Conservation (phyloP, 2,888 invertebrate species). For the Eretmocerus hayati region DNA sequence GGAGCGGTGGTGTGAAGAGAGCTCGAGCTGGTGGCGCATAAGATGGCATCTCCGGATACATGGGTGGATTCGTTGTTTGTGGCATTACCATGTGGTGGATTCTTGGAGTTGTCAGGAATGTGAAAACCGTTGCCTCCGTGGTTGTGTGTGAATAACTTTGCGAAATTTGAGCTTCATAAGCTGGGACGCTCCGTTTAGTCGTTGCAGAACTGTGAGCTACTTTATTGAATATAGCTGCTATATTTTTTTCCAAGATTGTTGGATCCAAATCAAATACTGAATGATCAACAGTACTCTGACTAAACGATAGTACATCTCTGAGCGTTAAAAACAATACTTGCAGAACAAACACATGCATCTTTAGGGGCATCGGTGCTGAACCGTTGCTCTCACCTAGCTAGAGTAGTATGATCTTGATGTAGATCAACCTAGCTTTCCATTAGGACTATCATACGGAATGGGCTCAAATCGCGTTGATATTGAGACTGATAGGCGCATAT, state of each 20-base stretch:
- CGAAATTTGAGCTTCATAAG: slow-evolving; percentile 51
- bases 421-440: too few species aligned
- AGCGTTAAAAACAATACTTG: slow-evolving; percentile 16
- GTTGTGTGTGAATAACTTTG: slow-evolving; percentile 55
- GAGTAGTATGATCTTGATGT: too few species aligned
- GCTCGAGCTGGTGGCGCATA: slow-evolving; percentile 74
- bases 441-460: too few species aligned
- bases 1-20: slow-evolving; percentile 76
- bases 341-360: slow-evolving; percentile 14
- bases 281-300: slow-evolving; percentile 40
- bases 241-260: slow-evolving; percentile 57
- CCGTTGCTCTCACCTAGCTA: too few species aligned
- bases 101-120: slow-evolving; percentile 52
- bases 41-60: slow-evolving; percentile 64
- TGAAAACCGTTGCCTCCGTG: slow-evolving; percentile 56
- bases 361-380: slow-evolving; percentile 15
- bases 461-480: too few species aligned
- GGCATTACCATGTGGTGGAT: slow-evolving; percentile 48
- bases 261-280: slow-evolving; percentile 50
- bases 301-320: slow-evolving; percentile 24
- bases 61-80: slow-evolving; percentile 37
- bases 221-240: slow-evolving; percentile 63
- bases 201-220: slow-evolving; percentile 63
- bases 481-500: too few species aligned
- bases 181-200: slow-evolving; percentile 62